Percentiles rank a stretch among this genome's conserved stretches.
phyloP scores from a whole-genome alignment of 2,888 invertebrate species.

The Nomada fucata region DNA sequence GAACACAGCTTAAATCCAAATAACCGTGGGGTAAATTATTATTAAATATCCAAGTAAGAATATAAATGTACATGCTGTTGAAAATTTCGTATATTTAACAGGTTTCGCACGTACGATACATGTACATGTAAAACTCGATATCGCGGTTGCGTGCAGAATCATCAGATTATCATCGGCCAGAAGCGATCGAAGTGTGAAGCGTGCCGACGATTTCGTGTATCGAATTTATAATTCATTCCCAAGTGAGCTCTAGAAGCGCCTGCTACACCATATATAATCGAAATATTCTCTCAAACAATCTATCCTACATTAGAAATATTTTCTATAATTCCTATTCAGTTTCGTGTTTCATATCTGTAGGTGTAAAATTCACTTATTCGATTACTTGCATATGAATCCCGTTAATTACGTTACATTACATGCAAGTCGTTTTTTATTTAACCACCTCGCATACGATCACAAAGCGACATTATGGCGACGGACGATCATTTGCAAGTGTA shows the following conservation, averaged over 20 bases:
- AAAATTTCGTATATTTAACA: slow-evolving; percentile 37
- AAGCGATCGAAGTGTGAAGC: slow-evolving; percentile 47
- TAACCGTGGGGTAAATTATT: slow-evolving; percentile 37
- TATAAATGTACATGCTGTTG: slow-evolving; percentile 11
- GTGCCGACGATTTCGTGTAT: slow-evolving; percentile 52
- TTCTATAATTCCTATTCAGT: too few species aligned
- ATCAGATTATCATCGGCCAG: slow-evolving; percentile 58
- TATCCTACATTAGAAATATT: too few species aligned
- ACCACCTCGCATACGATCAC: neutral
- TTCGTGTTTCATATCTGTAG: too few species aligned
- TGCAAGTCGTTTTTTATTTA: neutral
- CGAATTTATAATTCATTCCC: slow-evolving; percentile 51
- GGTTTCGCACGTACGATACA: slow-evolving; percentile 48
- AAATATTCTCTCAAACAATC: too few species aligned
- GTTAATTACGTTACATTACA: neutral
- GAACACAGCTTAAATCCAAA: slow-evolving; percentile 11
- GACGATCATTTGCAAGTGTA: slow-evolving; percentile 31
- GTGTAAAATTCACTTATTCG: too few species aligned
- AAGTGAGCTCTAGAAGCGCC: neutral
- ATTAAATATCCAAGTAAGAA: slow-evolving; percentile 1
- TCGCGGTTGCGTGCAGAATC: slow-evolving; percentile 55
- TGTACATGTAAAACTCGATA: slow-evolving; percentile 42
- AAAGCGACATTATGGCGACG: slow-evolving; percentile 19
- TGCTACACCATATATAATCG: neutral
- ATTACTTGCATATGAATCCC: too few species aligned